These are phyloP conservation scores for Papilio helenus DNA, from an alignment of 1,140 invertebrate genomes.

Conservation along the genomic window DNA sequence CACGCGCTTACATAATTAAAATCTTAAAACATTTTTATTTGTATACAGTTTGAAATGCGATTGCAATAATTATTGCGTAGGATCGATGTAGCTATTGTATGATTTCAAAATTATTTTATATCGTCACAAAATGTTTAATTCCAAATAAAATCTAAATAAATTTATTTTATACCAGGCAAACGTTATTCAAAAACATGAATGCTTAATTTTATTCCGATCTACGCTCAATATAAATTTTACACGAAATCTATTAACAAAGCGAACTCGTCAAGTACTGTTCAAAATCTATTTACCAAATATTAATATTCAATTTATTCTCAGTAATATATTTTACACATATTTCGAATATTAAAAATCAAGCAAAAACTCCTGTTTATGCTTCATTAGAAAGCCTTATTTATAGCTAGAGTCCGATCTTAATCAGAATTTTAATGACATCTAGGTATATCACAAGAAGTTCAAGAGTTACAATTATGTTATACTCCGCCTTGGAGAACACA, in stretches of 20 bases:
- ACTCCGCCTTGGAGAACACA: not conserved
- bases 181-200: conserved; percentile 10
- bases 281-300: conserved; percentile 11
- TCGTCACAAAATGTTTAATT: too few species aligned
- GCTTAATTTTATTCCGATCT: not conserved
- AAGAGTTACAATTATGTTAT: too few species aligned
- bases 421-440: too few species aligned
- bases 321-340: not conserved
- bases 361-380: too few species aligned
- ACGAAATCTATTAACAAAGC: conserved; percentile 15
- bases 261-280: not conserved
- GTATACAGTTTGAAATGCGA: not conserved
- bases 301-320: not conserved
- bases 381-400: too few species aligned
- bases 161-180: not conserved
- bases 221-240: conserved; percentile 7
- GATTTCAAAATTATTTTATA: too few species aligned
- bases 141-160: too few species aligned
- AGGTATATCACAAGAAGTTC: too few species aligned
- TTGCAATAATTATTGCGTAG: not conserved
- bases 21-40: not conserved
- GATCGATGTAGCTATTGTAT: too few species aligned
- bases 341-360: not conserved
- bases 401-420: too few species aligned
- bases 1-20: conserved; percentile 6